Evolutionary conservation across 2,797 vertebrate genomes (phyloP), one percentile per base, ranked within the genome.

Genomic region (Phylloscopus collybita): DNA sequence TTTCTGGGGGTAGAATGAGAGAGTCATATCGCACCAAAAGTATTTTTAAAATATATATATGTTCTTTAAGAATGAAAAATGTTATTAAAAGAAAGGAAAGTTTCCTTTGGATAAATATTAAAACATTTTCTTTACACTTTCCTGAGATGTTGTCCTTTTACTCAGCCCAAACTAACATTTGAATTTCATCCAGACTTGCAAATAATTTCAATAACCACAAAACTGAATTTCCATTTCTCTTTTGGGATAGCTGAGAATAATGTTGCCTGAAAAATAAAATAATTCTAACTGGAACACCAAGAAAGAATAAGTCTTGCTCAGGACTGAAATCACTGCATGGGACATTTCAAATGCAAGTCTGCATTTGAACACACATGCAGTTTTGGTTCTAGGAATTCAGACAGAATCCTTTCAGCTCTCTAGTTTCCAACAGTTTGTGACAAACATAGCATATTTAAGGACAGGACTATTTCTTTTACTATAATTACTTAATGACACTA

Each of bases 401-500:
- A 83, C 30, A 80, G 69, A 87, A 82, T 76, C 56, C 74, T 85
- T 88, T 88, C 90, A 96, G 49, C 74, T 95, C 80, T 91, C 44
- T 21, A 25, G 42, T 32, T 93, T 88, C 59, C 50, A 86, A 76
- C 13, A 88, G 59, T 79, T 95, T 80, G 47, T 64, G 51, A 72
- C 38, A 60, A 83, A 80, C 18, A 56, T 1, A 56, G 73, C 54
- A 88, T 82, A n/a, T 74, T 90, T 87, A 86, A 60, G 57, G 36
- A 50, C 2, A 70, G 42, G 23, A 62, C 72, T 66, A 71, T 71
- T 64, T 91, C 65, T 93, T 95, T 89, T 83, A 60, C 80, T 91
- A 56, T 95, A 92, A 96, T 91, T 92, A 93, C 79, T 93, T 96
- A 91, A 92, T 73, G 83, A 95, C 80, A 74, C 40, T 29, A 75